phyloP scores from a whole-genome alignment of 2,113 vertebrate species.

The Charina bottae region DNA sequence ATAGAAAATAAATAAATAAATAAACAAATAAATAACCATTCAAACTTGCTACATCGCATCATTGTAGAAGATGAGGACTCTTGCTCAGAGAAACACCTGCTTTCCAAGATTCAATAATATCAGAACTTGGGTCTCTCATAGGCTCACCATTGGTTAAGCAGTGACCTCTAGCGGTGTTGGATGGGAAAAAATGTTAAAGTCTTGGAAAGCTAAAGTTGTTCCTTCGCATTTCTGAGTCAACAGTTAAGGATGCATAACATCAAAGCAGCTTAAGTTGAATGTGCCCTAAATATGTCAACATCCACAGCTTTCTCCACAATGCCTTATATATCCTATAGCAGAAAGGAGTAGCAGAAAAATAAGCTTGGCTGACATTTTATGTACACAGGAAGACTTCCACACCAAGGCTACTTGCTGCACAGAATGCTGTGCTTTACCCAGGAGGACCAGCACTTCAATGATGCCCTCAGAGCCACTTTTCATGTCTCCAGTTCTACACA shows the following conservation, averaged over 20 bases:
- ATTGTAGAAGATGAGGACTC: not conserved
- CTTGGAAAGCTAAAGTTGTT: not conserved
- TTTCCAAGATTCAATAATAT: not conserved
- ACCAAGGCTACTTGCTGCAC: no score
- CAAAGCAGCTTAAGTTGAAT: not conserved
- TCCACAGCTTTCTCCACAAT: not conserved
- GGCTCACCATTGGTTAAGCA: not conserved
- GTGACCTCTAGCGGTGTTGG: not conserved
- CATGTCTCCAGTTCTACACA: no score
- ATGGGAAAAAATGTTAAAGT: not conserved
- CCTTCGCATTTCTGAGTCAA: not conserved
- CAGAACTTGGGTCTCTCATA: not conserved
- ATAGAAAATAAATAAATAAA: no score
- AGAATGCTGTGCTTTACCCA: no score
- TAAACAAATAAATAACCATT: no score
- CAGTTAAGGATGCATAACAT: not conserved
- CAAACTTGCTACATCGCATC: not conserved
- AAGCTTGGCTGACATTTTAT: not conserved
- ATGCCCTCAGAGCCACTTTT: no score
- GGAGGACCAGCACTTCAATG: no score
- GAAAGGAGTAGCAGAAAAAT: not conserved
- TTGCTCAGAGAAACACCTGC: fast-evolving
- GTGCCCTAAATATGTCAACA: not conserved
- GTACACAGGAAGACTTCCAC: no score
- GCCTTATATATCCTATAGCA: not conserved